phyloP scores from a whole-genome alignment of 2,797 vertebrate genomes.

The Orestias chungarensis region DNA sequence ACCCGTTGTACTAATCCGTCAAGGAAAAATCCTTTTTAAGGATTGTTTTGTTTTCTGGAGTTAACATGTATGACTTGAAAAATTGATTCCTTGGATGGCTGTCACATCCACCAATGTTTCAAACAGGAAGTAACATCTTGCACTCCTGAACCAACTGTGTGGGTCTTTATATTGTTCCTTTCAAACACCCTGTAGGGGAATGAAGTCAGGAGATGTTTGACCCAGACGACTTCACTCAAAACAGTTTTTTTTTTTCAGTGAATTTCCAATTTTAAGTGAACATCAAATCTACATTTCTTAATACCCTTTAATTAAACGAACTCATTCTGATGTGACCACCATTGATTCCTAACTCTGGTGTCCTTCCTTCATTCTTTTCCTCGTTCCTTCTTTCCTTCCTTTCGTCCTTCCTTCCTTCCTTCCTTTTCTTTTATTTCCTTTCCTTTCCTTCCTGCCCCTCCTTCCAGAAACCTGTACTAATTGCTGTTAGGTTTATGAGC shows the following conservation, averaged over 20 bases:
- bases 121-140: neutral
- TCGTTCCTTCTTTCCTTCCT: slow-evolving; percentile 26
- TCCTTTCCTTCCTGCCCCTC: slow-evolving; percentile 55
- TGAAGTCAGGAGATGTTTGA: neutral
- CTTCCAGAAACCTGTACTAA: slow-evolving; percentile 97
- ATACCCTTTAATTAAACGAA: slow-evolving; percentile 17
- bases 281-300: neutral
- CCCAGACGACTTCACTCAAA: neutral
- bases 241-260: neutral
- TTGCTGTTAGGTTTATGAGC: slow-evolving; percentile 99
- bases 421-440: slow-evolving; percentile 27
- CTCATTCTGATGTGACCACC: slow-evolving; percentile 13
- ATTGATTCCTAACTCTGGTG: slow-evolving; percentile 74
- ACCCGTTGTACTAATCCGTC: too few species aligned
- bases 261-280: slow-evolving; percentile 3
- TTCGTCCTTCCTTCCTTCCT: slow-evolving; percentile 75
- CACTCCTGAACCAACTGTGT: neutral
- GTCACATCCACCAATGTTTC: neutral
- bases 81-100: too few species aligned
- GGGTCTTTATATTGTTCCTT: neutral
- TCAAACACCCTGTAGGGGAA: neutral
- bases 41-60: too few species aligned
- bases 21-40: too few species aligned
- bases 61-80: too few species aligned
- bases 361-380: slow-evolving; percentile 61